Evolutionary conservation across 1,140 invertebrate genomes (phyloP).

Genomic region (Atopsyche davidsoni): DNA sequence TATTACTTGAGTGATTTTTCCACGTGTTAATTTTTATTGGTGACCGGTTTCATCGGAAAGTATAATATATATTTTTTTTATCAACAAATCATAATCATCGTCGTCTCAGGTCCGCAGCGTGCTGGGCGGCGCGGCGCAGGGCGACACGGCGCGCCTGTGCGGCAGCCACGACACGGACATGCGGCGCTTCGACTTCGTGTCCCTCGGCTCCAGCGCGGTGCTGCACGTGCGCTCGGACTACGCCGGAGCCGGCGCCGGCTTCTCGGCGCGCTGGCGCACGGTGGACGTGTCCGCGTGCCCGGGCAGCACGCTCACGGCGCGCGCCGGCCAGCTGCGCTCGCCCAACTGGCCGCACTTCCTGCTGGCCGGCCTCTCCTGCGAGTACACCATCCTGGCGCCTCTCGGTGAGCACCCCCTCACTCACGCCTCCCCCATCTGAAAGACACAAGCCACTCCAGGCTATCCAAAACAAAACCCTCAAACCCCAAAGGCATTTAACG

Average conservation of each 20-base stretch:
- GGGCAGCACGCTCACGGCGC: constrained; percentile 55
- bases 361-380: constrained; percentile 60
- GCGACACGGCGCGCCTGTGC: constrained; percentile 48
- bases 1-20: neutral
- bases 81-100: too few species aligned
- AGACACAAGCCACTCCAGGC: too few species aligned
- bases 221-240: constrained; percentile 67
- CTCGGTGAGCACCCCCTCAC: too few species aligned
- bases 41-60: neutral
- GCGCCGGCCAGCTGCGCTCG: constrained; percentile 51
- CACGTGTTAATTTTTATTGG: too few species aligned
- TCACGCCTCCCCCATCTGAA: too few species aligned
- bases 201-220: constrained; percentile 51
- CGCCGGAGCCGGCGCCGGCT: constrained; percentile 59
- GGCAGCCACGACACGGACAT: constrained; percentile 51
- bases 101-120: constrained; percentile 17
- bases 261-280: constrained; percentile 58
- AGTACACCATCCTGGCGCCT: constrained; percentile 58
- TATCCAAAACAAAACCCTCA: too few species aligned
- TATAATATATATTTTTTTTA: neutral
- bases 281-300: constrained; percentile 63
- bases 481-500: too few species aligned
- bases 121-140: constrained; percentile 31
- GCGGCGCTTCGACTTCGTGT: constrained; percentile 55
- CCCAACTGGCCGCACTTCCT: constrained; percentile 66